These are phyloP conservation scores for Borostomias antarcticus DNA, from an alignment of 2,797 vertebrate genomes.

Conservation along the genomic window DNA sequence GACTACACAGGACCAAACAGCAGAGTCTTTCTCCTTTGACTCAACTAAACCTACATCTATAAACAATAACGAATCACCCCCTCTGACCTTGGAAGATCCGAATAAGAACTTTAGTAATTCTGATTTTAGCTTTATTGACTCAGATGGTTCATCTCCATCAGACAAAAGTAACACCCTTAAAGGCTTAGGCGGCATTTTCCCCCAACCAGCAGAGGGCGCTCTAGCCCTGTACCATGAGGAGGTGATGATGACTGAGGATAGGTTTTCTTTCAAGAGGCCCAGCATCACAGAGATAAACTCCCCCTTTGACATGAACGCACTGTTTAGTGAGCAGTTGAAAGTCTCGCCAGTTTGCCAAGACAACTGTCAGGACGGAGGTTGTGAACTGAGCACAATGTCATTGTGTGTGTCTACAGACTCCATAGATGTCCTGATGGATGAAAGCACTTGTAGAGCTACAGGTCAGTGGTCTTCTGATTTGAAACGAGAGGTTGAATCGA, in stretches of 20 bases:
- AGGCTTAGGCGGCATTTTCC: constrained; percentile 15
- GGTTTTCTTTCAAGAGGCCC: constrained; percentile 61
- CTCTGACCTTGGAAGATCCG: constrained; percentile 60
- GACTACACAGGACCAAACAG: constrained; percentile 27
- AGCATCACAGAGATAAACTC: constrained; percentile 58
- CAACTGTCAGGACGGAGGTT: constrained; percentile 37
- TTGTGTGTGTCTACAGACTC: constrained; percentile 11
- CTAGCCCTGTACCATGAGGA: constrained; percentile 20
- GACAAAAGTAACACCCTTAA: constrained; percentile 49
- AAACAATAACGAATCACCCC: constrained; percentile 64
- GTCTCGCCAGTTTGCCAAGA: constrained; percentile 52
- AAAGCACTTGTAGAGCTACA: constrained; percentile 7
- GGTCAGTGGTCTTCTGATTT: constrained; percentile 14
- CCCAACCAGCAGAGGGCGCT: constrained; percentile 24
- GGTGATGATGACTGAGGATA: constrained; percentile 26
- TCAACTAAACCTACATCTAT: constrained; percentile 20
- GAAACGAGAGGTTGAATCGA: constrained; percentile 21
- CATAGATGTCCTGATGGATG: constrained; percentile 20
- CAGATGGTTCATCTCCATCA: constrained; percentile 69
- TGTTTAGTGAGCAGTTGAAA: constrained; percentile 50
- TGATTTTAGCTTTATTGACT: constrained; percentile 76
- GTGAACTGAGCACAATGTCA: constrained; percentile 22
- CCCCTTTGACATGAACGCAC: constrained; percentile 50
- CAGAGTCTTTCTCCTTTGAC: constrained; percentile 14
- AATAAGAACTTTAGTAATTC: constrained; percentile 72